These are phyloP conservation scores for Centruroides sculpturatus DNA, from an alignment of 1,140 invertebrate genomes.

Conservation along the genomic window DNA sequence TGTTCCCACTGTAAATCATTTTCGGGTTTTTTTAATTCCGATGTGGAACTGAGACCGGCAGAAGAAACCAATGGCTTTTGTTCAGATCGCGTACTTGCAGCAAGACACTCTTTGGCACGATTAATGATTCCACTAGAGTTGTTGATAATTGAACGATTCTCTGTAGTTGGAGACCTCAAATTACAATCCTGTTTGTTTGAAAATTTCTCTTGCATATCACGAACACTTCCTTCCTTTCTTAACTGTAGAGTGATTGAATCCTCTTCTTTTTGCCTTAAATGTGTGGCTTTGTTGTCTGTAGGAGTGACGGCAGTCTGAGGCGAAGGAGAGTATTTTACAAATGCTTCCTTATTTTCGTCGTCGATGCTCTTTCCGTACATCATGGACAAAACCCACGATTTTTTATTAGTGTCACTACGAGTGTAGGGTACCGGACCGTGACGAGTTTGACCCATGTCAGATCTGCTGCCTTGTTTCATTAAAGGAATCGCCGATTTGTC, in stretches of 20 bases:
- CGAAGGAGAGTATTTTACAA: too few species aligned
- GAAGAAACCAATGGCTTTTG: neutral
- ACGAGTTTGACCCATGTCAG: neutral
- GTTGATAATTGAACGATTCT: neutral
- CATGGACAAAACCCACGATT: slow-evolving; percentile 44
- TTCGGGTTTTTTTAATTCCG: slow-evolving; percentile 3
- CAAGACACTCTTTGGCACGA: slow-evolving; percentile 77
- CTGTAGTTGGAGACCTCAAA: too few species aligned
- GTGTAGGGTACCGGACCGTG: neutral
- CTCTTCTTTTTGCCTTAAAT: slow-evolving; percentile 37
- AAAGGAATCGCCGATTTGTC: neutral
- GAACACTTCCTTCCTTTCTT: slow-evolving; percentile 4
- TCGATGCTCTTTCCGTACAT: slow-evolving; percentile 27
- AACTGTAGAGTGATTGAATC: slow-evolving; percentile 21
- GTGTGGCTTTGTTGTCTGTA: neutral
- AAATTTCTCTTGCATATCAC: slow-evolving; percentile 20
- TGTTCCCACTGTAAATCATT: slow-evolving; percentile 81
- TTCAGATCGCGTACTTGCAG: slow-evolving; percentile 3
- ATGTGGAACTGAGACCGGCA: too few species aligned
- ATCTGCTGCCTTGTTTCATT: too few species aligned
- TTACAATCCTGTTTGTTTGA: too few species aligned
- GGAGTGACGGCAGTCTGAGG: too few species aligned
- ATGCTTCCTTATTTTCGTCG: neutral
- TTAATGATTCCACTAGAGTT: slow-evolving; percentile 67
- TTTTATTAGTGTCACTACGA: slow-evolving; percentile 32